These are phyloP conservation scores for Epizoanthus rinbou DNA, from an alignment of 92 coral and sea anemone species.

Conservation along the genomic window DNA sequence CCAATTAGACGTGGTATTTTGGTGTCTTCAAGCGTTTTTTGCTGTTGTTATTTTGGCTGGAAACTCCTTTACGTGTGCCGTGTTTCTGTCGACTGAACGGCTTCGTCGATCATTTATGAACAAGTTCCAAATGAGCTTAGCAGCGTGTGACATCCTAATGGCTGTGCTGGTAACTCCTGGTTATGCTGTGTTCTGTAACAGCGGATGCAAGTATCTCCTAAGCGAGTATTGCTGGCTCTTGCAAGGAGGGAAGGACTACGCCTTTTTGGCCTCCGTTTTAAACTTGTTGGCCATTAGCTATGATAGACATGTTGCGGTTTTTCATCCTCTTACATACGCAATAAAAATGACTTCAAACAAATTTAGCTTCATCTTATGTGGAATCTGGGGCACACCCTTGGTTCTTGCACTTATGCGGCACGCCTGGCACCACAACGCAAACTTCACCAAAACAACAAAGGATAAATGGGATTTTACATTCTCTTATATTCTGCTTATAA, in stretches of 20 bases:
- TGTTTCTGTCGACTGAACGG: slow-evolving; percentile 50
- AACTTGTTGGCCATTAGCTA: slow-evolving; percentile 61
- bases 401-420: slow-evolving; percentile 58
- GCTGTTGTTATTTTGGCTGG: slow-evolving; percentile 54
- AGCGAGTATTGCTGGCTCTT: slow-evolving; percentile 56
- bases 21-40: slow-evolving; percentile 35
- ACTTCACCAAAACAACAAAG: background rate
- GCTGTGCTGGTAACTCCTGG: slow-evolving; percentile 61
- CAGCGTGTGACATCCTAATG: slow-evolving; percentile 56
- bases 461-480: slow-evolving; percentile 45
- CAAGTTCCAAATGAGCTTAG: slow-evolving; percentile 52
- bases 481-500: slow-evolving; percentile 48
- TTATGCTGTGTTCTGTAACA: slow-evolving; percentile 51
- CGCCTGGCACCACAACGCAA: slow-evolving; percentile 54
- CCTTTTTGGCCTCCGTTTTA: slow-evolving; percentile 50
- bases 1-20: slow-evolving; percentile 51
- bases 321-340: slow-evolving; percentile 54
- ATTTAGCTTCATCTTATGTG: slow-evolving; percentile 33
- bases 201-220: slow-evolving; percentile 45
- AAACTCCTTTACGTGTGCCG: slow-evolving; percentile 53
- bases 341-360: slow-evolving; percentile 51
- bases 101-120: slow-evolving; percentile 57
- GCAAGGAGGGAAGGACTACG: slow-evolving; percentile 63
- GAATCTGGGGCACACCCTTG: slow-evolving; percentile 58
- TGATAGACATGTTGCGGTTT: slow-evolving; percentile 65